Evolutionary conservation across 2,888 invertebrate species (phyloP).

Genomic region (Rhagonycha lutea): DNA sequence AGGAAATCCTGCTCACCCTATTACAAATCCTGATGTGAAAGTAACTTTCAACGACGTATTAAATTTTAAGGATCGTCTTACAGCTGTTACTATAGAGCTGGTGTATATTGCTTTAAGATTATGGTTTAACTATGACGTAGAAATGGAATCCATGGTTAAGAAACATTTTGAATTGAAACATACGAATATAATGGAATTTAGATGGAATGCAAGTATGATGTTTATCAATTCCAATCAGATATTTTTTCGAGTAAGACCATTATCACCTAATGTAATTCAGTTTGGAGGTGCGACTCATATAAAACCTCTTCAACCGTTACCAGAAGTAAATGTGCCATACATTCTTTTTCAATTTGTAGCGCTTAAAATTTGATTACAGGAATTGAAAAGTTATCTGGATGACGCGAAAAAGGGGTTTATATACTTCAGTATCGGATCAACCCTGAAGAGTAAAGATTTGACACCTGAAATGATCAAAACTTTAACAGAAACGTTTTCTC

Average conservation of each 20-base stretch:
- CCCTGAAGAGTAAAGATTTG: slow-evolving; percentile 1
- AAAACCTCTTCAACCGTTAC: slow-evolving; percentile 34
- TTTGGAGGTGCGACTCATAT: slow-evolving; percentile 45
- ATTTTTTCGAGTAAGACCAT: slow-evolving; percentile 42
- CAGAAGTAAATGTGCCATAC: slow-evolving; percentile 34
- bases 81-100: fast-evolving
- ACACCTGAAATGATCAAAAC: slow-evolving; percentile 40
- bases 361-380: background rate
- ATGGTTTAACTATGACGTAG: background rate
- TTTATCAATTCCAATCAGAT: slow-evolving; percentile 46
- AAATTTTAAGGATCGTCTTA: background rate
- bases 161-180: background rate
- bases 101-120: background rate
- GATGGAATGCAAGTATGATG: slow-evolving; percentile 43
- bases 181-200: slow-evolving; percentile 21
- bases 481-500: slow-evolving; percentile 48
- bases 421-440: slow-evolving; percentile 7
- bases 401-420: slow-evolving; percentile 34
- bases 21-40: background rate
- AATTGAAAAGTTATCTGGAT: background rate
- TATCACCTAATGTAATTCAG: slow-evolving; percentile 45
- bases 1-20: background rate
- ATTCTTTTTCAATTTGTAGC: background rate
- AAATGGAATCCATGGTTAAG: background rate
- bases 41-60: background rate